These are phyloP conservation scores for Apolygus lucorum DNA, from an alignment of 1,140 invertebrate genomes.

Conservation along the genomic window DNA sequence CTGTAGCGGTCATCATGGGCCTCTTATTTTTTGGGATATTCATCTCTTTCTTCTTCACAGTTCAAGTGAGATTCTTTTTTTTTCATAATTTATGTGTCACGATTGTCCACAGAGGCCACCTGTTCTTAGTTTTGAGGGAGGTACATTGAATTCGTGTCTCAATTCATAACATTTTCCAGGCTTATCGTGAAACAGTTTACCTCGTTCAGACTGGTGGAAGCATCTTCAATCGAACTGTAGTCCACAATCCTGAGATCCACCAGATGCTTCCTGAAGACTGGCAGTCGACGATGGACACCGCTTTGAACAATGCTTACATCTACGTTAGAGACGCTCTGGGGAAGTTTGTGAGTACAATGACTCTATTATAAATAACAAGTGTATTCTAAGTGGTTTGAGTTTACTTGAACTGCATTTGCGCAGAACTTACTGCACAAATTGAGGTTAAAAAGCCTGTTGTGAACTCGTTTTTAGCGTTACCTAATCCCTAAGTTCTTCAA, in stretches of 20 bases:
- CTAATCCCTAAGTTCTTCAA: too few relatives aligned
- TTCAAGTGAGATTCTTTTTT: conserved; percentile 46
- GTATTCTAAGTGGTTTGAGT: too few relatives aligned
- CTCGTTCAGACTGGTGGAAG: conserved; percentile 80
- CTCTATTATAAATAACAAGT: too few relatives aligned
- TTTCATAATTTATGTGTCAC: conserved; percentile 22
- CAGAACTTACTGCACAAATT: too few relatives aligned
- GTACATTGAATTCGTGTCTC: too few relatives aligned
- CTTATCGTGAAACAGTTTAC: conserved; percentile 91
- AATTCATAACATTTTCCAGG: conserved; percentile 45
- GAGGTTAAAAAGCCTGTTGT: too few relatives aligned
- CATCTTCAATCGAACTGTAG: conserved; percentile 80
- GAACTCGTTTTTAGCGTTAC: too few relatives aligned
- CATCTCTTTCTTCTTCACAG: conserved; percentile 48
- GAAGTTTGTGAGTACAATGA: conserved; percentile 56
- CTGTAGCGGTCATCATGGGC: conserved; percentile 49
- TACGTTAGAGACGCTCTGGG: conserved; percentile 81
- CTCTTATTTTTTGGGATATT: conserved; percentile 45
- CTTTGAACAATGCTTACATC: conserved; percentile 83
- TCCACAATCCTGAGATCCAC: conserved; percentile 76
- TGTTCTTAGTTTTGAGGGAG: too few relatives aligned
- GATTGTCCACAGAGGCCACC: conserved; percentile 21
- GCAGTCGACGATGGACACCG: conserved; percentile 72
- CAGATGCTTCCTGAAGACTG: conserved; percentile 59
- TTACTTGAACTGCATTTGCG: too few relatives aligned